Evolutionary conservation across 2,113 vertebrate genomes (phyloP).

Genomic region (Ameiurus melas): DNA sequence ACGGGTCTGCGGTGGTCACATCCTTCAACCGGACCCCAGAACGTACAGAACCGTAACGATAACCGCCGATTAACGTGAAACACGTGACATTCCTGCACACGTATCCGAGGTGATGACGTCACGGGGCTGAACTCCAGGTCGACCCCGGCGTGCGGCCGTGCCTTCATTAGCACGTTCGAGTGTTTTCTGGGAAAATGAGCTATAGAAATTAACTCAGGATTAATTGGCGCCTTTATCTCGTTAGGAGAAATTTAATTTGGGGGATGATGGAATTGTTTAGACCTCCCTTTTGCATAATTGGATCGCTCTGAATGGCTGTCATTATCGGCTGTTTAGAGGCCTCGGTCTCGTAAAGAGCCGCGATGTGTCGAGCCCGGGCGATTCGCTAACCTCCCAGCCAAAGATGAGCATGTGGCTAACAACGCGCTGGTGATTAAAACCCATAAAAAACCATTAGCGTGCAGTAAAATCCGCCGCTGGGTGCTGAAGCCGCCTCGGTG

Average conservation of each 20-base stretch:
- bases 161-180: slow-evolving; percentile 99
- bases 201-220: slow-evolving; percentile 99
- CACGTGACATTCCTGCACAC: background rate
- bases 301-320: slow-evolving; percentile 99
- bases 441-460: slow-evolving; percentile 69
- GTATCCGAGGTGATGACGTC: background rate
- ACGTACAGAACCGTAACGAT: background rate
- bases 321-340: slow-evolving; percentile 99
- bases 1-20: background rate
- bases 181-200: slow-evolving; percentile 99
- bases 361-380: slow-evolving; percentile 92
- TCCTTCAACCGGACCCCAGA: background rate
- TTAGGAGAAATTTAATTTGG: slow-evolving; percentile 99
- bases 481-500: slow-evolving; percentile 10
- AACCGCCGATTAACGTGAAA: no score
- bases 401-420: slow-evolving; percentile 75
- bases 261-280: slow-evolving; percentile 99
- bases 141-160: slow-evolving; percentile 76
- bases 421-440: slow-evolving; percentile 74
- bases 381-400: slow-evolving; percentile 75
- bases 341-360: slow-evolving; percentile 98
- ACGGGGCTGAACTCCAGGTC: slow-evolving; percentile 75
- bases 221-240: slow-evolving; percentile 99
- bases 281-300: slow-evolving; percentile 99
- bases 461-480: slow-evolving; percentile 45